Conservation (phyloP, 2,888 invertebrate species). For the Hypena proboscidalis region DNA sequence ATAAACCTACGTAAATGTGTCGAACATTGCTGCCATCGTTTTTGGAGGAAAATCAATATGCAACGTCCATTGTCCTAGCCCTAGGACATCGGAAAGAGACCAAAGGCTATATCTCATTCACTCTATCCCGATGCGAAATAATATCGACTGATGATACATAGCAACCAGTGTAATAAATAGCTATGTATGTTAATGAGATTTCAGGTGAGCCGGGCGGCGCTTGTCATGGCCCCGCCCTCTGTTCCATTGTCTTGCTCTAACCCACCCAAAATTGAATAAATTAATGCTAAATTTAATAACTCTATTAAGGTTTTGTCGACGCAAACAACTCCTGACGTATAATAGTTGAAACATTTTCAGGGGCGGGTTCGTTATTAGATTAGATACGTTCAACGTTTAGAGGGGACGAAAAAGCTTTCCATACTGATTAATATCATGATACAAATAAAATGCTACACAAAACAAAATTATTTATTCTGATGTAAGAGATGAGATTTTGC, state of each 20-base stretch:
- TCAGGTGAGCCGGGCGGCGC: slow-evolving; percentile 76
- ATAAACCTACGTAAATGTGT: too few species aligned
- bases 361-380: slow-evolving; percentile 72
- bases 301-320: slow-evolving; percentile 76
- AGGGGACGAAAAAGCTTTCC: slow-evolving; percentile 67
- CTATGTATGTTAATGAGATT: slow-evolving; percentile 56
- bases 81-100: slow-evolving; percentile 15
- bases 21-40: neutral
- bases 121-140: slow-evolving; percentile 17
- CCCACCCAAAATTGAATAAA: slow-evolving; percentile 79
- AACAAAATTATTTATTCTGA: slow-evolving; percentile 37
- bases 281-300: slow-evolving; percentile 82
- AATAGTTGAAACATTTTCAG: slow-evolving; percentile 68
- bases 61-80: slow-evolving; percentile 9
- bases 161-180: slow-evolving; percentile 35
- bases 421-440: slow-evolving; percentile 59
- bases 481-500: slow-evolving; percentile 16
- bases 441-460: slow-evolving; percentile 44
- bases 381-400: slow-evolving; percentile 62
- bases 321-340: slow-evolving; percentile 77
- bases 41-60: slow-evolving; percentile 22
- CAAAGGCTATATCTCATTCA: slow-evolving; percentile 27
- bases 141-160: slow-evolving; percentile 45
- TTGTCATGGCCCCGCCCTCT: slow-evolving; percentile 63
- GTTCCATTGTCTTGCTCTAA: slow-evolving; percentile 69